These are phyloP conservation scores for Ophion costatus DNA, from an alignment of 2,888 invertebrate genomes.

Conservation along the genomic window DNA sequence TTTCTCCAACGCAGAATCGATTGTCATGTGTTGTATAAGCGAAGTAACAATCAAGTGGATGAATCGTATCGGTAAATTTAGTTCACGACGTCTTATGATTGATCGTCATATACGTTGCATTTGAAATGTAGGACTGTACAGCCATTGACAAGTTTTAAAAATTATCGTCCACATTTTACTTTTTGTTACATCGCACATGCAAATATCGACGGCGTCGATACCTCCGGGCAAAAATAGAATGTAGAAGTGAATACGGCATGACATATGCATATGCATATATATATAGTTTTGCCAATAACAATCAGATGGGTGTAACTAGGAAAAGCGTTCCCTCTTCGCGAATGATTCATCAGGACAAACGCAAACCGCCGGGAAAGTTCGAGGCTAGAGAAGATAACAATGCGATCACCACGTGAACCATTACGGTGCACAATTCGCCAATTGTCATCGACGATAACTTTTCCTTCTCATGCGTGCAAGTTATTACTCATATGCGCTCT, in stretches of 20 bases:
- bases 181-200: too few relatives aligned
- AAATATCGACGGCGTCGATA: not conserved
- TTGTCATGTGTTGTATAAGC: too few relatives aligned
- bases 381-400: conserved; percentile 8
- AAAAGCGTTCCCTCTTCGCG: not conserved
- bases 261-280: not conserved
- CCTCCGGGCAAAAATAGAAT: not conserved
- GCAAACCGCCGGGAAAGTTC: conserved; percentile 28
- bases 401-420: conserved; percentile 40
- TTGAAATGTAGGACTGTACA: too few relatives aligned
- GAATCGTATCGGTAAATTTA: too few relatives aligned
- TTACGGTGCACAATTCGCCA: conserved; percentile 42
- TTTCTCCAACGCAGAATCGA: too few relatives aligned
- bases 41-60: too few relatives aligned
- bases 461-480: conserved; percentile 2
- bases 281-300: not conserved
- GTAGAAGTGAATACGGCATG: not conserved
- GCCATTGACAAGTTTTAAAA: too few relatives aligned
- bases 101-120: too few relatives aligned
- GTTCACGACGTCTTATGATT: too few relatives aligned
- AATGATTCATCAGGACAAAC: not conserved
- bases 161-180: too few relatives aligned
- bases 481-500: not conserved
- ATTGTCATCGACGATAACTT: not conserved
- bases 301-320: not conserved